Conservation (phyloP, 2,797 vertebrate genomes). For the Muscicapa comitata region DNA sequence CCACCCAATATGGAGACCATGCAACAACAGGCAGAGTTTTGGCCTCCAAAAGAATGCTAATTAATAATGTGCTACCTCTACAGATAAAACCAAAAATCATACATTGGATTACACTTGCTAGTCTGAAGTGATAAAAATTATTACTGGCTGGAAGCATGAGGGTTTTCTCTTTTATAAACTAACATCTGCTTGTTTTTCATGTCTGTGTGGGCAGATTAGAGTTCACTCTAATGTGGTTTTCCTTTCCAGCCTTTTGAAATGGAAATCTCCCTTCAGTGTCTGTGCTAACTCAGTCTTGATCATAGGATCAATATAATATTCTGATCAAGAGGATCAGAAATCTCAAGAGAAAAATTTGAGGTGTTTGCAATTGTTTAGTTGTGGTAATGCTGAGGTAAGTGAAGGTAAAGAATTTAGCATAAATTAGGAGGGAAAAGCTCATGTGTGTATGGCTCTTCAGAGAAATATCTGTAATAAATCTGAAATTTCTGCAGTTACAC, state of each 20-base stretch:
- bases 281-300: background rate
- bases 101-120: background rate
- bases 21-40: background rate
- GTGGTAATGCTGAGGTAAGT: background rate
- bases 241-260: background rate
- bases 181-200: background rate
- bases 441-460: accelerated
- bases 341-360: background rate
- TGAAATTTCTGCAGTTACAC: background rate
- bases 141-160: background rate
- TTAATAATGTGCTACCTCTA: background rate
- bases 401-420: background rate
- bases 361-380: background rate
- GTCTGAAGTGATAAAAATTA: background rate
- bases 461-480: background rate
- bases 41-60: background rate
- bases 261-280: background rate
- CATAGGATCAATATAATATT: no score
- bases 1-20: background rate
- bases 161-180: background rate
- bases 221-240: background rate
- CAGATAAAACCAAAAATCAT: background rate
- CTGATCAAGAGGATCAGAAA: background rate
- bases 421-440: background rate
- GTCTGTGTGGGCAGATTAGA: background rate